Conservation (phyloP, 1,140 invertebrate genomes). For the Doryteuthis pealeii region DNA sequence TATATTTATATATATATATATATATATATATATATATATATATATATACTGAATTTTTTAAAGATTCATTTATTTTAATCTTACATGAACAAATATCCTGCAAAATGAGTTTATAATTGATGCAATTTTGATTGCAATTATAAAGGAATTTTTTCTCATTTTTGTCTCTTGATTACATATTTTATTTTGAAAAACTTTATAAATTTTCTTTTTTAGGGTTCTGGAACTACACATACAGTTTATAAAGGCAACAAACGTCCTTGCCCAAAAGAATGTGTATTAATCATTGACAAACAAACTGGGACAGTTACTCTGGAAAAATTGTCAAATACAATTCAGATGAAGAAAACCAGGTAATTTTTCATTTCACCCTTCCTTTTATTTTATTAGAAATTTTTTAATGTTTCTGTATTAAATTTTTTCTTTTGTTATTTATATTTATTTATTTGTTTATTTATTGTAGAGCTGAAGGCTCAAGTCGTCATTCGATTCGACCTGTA, state of each 20-base stretch:
- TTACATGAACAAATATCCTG: no score
- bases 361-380: no score
- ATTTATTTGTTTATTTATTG: slow-evolving; percentile 13
- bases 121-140: no score
- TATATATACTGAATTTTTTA: no score
- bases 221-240: slow-evolving; percentile 84
- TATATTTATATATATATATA: no score
- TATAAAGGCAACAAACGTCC: slow-evolving; percentile 91
- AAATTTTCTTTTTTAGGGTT: slow-evolving; percentile 70
- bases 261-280: slow-evolving; percentile 87
- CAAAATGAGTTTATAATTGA: no score
- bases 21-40: no score
- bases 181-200: no score
- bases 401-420: neutral
- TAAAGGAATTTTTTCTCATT: no score
- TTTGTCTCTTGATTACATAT: no score
- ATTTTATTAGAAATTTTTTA: no score
- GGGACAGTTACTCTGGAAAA: slow-evolving; percentile 92
- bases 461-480: slow-evolving; percentile 45
- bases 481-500: slow-evolving; percentile 32
- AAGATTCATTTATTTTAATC: no score
- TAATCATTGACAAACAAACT: slow-evolving; percentile 88
- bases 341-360: slow-evolving; percentile 86
- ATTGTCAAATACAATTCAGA: slow-evolving; percentile 84
- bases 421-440: neutral